These are phyloP conservation scores for Agonopterix heracliana DNA, from an alignment of 2,888 invertebrate genomes.

Conservation along the genomic window DNA sequence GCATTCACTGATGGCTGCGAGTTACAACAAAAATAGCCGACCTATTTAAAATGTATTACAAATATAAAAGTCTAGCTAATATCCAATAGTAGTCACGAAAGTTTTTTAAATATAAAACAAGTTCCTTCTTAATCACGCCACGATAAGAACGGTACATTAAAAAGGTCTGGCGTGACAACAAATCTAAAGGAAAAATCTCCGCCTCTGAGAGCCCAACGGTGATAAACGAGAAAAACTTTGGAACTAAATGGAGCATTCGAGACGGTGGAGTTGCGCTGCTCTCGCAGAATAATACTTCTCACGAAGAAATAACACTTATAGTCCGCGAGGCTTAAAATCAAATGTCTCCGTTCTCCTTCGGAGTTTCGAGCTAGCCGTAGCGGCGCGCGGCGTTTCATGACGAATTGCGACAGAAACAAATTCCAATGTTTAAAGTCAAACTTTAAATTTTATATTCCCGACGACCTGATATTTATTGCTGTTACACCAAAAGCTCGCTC, in stretches of 20 bases:
- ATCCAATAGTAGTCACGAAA: conserved; percentile 15
- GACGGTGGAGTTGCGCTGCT: conserved; percentile 70
- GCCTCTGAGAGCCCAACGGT: conserved; percentile 74
- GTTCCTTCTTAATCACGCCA: conserved; percentile 61
- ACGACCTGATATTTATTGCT: not conserved
- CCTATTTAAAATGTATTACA: too few relatives aligned
- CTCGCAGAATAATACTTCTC: conserved; percentile 74
- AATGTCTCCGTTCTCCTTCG: conserved; percentile 63
- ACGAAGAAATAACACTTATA: conserved; percentile 75
- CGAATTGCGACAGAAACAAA: conserved; percentile 49
- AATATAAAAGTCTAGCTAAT: conserved; percentile 4
- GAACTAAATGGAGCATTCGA: conserved; percentile 76
- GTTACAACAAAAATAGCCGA: too few relatives aligned
- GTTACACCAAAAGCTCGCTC: too few relatives aligned
- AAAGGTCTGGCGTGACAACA: conserved; percentile 77
- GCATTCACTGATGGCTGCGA: too few relatives aligned
- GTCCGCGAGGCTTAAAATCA: conserved; percentile 75
- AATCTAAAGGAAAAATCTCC: conserved; percentile 77
- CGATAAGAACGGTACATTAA: conserved; percentile 76
- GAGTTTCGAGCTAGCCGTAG: conserved; percentile 49
- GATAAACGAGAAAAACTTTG: conserved; percentile 77
- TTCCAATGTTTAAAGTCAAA: conserved; percentile 35
- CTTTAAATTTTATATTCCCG: conserved; percentile 21
- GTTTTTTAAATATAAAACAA: conserved; percentile 42
- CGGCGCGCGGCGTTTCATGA: conserved; percentile 47